phyloP scores from a whole-genome alignment of 2,888 invertebrate genomes.

The Idaea biselata region DNA sequence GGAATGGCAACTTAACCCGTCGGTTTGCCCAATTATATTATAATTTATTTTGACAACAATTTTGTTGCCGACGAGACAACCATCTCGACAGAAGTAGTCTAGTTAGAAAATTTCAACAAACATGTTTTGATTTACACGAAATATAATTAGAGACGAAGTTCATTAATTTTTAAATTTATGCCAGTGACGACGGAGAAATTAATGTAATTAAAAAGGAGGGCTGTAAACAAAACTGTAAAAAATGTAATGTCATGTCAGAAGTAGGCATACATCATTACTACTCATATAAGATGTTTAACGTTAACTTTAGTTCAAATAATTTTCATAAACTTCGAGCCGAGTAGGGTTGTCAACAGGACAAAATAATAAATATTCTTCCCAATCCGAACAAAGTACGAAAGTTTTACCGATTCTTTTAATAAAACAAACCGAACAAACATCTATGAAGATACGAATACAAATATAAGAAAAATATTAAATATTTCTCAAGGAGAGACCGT shows the following conservation, averaged over 20 bases:
- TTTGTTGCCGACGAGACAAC: not conserved
- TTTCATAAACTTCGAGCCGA: not conserved
- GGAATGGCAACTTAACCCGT: not conserved
- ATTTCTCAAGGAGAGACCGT: constrained; percentile 40
- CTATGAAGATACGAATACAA: constrained; percentile 28
- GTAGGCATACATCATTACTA: not conserved
- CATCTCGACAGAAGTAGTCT: not conserved
- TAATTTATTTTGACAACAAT: not conserved
- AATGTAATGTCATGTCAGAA: not conserved
- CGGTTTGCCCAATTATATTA: not conserved
- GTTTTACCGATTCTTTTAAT: constrained; percentile 26
- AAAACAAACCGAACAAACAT: constrained; percentile 31
- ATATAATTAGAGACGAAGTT: not conserved
- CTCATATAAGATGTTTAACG: not conserved
- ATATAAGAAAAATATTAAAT: constrained; percentile 53
- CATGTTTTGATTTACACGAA: not conserved
- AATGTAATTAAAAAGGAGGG: not conserved
- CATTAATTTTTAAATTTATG: not conserved
- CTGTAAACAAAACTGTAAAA: not conserved
- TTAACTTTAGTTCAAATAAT: not conserved
- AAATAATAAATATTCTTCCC: constrained; percentile 10
- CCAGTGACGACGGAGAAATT: not conserved
- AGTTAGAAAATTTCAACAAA: not conserved
- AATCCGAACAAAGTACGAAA: constrained; percentile 18
- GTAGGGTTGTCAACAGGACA: not conserved